Evolutionary conservation across 2,888 invertebrate genomes (phyloP), one percentile per base, ranked within the genome.

Genomic region (Oasisia sp.): DNA sequence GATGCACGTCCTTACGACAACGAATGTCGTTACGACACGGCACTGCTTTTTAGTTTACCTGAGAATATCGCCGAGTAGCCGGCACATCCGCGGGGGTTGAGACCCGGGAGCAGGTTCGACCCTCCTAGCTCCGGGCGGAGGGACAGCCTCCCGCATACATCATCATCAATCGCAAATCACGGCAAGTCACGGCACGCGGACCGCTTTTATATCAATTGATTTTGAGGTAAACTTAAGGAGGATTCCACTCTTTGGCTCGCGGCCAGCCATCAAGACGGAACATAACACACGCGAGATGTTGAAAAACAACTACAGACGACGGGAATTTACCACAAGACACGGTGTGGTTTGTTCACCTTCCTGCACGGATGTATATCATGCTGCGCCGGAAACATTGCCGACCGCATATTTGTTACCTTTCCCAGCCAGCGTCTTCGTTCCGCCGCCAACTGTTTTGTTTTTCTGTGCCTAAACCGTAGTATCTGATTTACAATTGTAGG

Each of bases 121-220:
- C 50, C 50, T 50, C 50, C 12, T 14, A 9, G 9, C 12, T 50
- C 74, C 74, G 74, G 74, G 3, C 38, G 38, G 74, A 74, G 74
- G 7, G 74, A n/a, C n/a, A 74, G 5, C 74, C 19, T 74, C 27
- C 74, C 74, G n/a, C 74, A 74, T 74, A 74, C 74, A 19, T 74
- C 74, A 74, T 74, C 74, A 74, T 74, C 74, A 74, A 74, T 74
- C 74, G 74, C 74, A 74, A 74, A 27, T 74, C 27, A 74, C 74
- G 14, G 74, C 27, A 74, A 74, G 74, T 74, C 27, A 74, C 74
- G 14, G 74, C 27, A 27, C 19, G 27, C 19, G 74, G 4, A 74
- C n/a, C n/a, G 74, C 74, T 27, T 74, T 74, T 74, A 74, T 74
- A 74, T 74, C 74, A 74, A 74, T 74, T 74, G n/a, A 19, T 19